Conservation (phyloP, 1,140 invertebrate genomes). For the Oreohelix idahoensis region DNA sequence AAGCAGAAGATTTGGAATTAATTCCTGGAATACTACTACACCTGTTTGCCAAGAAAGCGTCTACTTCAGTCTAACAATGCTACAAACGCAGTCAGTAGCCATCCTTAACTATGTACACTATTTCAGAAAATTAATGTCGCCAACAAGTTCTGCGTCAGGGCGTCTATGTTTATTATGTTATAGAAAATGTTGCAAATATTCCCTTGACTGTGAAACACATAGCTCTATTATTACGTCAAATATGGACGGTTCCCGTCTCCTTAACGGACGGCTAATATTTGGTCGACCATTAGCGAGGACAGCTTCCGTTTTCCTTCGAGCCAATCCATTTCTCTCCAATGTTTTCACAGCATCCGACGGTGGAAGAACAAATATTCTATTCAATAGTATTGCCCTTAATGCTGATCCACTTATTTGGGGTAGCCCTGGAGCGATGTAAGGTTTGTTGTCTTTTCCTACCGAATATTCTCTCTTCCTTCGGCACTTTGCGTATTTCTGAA, state of each 20-base stretch:
- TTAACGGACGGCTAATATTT: neutral
- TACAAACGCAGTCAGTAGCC: too few relatives aligned
- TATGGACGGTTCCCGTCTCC: neutral
- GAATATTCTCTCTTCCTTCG: neutral
- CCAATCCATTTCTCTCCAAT: neutral
- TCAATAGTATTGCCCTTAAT: neutral
- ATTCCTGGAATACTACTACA: too few relatives aligned
- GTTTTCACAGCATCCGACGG: neutral
- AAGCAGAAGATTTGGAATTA: too few relatives aligned
- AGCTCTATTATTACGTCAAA: constrained; percentile 12
- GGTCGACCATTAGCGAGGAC: neutral
- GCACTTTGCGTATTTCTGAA: neutral
- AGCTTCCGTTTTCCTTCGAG: neutral
- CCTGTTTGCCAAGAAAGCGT: too few relatives aligned
- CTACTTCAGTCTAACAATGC: too few relatives aligned
- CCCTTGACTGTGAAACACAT: neutral
- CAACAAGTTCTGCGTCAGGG: neutral
- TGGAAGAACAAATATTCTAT: neutral
- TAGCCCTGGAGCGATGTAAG: neutral
- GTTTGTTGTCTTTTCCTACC: neutral
- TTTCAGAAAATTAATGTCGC: neutral
- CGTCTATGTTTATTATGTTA: neutral
- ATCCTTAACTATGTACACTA: neutral
- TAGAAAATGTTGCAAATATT: neutral
- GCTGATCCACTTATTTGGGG: constrained; percentile 3